phyloP scores from a whole-genome alignment of 2,888 invertebrate species.

The Hirudinaria manillensis region DNA sequence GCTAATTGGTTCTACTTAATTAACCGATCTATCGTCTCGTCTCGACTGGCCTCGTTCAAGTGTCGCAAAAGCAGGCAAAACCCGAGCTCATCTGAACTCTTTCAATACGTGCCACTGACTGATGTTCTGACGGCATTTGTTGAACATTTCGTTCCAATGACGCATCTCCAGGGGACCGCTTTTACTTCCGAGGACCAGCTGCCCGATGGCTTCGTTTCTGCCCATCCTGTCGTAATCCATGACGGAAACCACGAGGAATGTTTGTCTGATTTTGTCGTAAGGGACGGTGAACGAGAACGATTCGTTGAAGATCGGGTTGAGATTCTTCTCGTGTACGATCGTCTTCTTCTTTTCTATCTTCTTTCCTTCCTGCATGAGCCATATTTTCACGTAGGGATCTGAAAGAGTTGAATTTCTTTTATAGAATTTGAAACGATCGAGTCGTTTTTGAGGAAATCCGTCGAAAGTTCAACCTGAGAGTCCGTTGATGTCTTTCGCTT shows the following conservation, averaged over 20 bases:
- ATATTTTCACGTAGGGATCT: constrained; percentile 96
- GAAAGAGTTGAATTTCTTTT: constrained; percentile 41
- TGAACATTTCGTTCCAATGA: constrained; percentile 97
- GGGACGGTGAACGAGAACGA: constrained; percentile 91
- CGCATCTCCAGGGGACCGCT: constrained; percentile 91
- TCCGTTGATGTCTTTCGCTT: constrained; percentile 92
- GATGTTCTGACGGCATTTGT: constrained; percentile 88
- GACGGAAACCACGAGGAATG: constrained; percentile 84
- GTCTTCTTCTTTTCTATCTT: constrained; percentile 92
- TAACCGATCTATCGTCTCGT: too few species aligned
- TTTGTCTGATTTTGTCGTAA: constrained; percentile 91
- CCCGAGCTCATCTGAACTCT: constrained; percentile 42
- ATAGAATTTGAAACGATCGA: not conserved
- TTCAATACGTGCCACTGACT: constrained; percentile 95
- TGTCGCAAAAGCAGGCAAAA: too few species aligned
- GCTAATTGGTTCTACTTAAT: too few species aligned
- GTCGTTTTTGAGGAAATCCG: not conserved
- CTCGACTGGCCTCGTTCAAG: too few species aligned
- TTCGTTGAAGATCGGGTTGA: constrained; percentile 92
- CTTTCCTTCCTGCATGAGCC: constrained; percentile 90
- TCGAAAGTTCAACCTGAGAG: constrained; percentile 50
- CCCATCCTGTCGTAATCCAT: constrained; percentile 98
- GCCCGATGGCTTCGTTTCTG: constrained; percentile 57
- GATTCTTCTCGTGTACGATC: constrained; percentile 63
- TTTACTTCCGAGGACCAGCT: constrained; percentile 55